Conservation (phyloP, 1,140 invertebrate genomes). For the Temnothorax curvispinosus region DNA sequence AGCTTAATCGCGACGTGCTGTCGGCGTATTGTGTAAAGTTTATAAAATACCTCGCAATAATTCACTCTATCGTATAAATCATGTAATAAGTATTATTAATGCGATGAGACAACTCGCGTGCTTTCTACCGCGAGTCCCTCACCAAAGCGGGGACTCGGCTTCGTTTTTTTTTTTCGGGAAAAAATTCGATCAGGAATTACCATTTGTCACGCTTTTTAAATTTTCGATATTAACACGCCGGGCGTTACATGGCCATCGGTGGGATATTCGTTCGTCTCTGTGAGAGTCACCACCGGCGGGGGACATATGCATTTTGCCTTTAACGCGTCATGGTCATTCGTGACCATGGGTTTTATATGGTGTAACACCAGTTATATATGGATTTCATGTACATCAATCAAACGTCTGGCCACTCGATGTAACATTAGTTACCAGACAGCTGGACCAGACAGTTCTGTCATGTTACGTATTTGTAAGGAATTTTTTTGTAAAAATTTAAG, state of each 20-base stretch:
- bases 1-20: not conserved
- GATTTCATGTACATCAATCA: conserved; percentile 9
- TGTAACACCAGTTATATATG: not conserved
- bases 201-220: conserved; percentile 13
- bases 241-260: not conserved
- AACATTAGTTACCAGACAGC: not conserved
- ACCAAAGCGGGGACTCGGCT: not conserved
- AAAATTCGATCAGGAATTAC: conserved; percentile 10
- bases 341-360: conserved; percentile 1
- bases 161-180: not conserved
- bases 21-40: not conserved
- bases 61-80: not conserved
- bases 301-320: conserved; percentile 9
- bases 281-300: not conserved
- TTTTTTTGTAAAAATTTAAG: not conserved
- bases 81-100: conserved; percentile 13
- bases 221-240: conserved; percentile 24
- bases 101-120: not conserved
- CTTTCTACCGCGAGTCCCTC: not conserved
- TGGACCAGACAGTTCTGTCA: not conserved
- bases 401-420: not conserved
- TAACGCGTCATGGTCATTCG: not conserved
- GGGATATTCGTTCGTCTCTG: not conserved
- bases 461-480: not conserved
- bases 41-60: conserved; percentile 6